Conservation (phyloP, 1,140 invertebrate species). For the Pogonomyrmex californicus region DNA sequence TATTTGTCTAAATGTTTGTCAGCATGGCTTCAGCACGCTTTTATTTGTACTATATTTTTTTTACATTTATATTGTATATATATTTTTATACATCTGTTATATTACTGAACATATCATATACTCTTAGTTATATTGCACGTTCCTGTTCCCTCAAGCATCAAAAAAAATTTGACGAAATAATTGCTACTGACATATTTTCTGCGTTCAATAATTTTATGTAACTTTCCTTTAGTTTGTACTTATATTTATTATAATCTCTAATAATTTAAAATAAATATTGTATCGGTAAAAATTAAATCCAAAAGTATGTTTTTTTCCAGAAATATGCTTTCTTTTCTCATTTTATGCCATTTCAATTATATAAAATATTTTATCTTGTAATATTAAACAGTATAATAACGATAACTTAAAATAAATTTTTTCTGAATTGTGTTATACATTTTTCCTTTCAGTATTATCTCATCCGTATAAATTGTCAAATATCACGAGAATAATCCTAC, state of each 20-base stretch:
- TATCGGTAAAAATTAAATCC: slow-evolving; percentile 9
- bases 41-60: slow-evolving; percentile 23
- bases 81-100: not conserved
- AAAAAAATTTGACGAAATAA: slow-evolving; percentile 8
- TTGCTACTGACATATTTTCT: slow-evolving; percentile 18
- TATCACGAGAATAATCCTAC: not conserved
- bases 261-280: not conserved
- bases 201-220: slow-evolving; percentile 17
- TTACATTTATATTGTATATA: not conserved
- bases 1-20: slow-evolving; percentile 15
- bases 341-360: not conserved
- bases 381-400: not conserved
- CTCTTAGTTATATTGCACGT: not conserved
- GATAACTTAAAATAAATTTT: slow-evolving; percentile 14
- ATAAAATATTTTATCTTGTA: not conserved
- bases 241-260: not conserved
- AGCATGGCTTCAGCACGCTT: slow-evolving; percentile 60
- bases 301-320: not conserved
- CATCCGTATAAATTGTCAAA: not conserved
- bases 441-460: slow-evolving; percentile 5
- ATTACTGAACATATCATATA: not conserved
- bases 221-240: not conserved
- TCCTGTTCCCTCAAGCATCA: not conserved
- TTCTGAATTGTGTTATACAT: not conserved
- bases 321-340: not conserved